These are phyloP conservation scores for Corythucha ciliata DNA, from an alignment of 2,888 invertebrate species.

Conservation along the genomic window DNA sequence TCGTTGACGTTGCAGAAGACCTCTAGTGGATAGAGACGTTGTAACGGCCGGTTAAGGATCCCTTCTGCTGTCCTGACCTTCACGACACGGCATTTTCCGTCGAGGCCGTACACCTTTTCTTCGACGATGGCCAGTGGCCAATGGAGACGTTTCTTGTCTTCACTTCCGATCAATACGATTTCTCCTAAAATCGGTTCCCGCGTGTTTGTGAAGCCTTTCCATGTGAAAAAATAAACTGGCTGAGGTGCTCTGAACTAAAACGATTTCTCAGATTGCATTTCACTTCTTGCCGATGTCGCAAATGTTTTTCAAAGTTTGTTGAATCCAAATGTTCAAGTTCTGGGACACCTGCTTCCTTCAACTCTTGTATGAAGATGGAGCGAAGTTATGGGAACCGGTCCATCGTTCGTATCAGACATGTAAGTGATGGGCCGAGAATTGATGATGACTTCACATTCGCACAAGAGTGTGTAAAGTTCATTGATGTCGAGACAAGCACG, in stretches of 20 bases:
- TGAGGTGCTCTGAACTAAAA: slow-evolving; percentile 10
- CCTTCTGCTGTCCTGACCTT: slow-evolving; percentile 11
- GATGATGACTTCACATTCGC: slow-evolving; percentile 25
- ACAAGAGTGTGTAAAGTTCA: slow-evolving; percentile 24
- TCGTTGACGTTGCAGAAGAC: no score
- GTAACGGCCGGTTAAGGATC: slow-evolving; percentile 10
- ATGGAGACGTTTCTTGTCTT: slow-evolving; percentile 8
- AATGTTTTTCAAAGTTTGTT: slow-evolving; percentile 6
- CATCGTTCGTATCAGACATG: slow-evolving; percentile 19
- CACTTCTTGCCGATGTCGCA: slow-evolving; percentile 11
- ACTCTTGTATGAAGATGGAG: slow-evolving; percentile 33
- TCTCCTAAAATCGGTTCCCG: slow-evolving; percentile 4
- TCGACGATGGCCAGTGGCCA: slow-evolving; percentile 24
- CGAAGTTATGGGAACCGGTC: slow-evolving; percentile 34
- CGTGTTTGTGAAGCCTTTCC: not conserved
- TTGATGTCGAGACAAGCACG: slow-evolving; percentile 16
- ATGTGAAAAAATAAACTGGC: slow-evolving; percentile 3
- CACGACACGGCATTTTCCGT: slow-evolving; percentile 11
- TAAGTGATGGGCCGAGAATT: slow-evolving; percentile 19
- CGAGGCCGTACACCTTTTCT: not conserved
- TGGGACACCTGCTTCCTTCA: slow-evolving; percentile 11
- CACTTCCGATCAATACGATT: slow-evolving; percentile 19
- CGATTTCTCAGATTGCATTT: slow-evolving; percentile 8
- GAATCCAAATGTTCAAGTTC: slow-evolving; percentile 17
- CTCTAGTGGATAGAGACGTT: slow-evolving; percentile 13